Evolutionary conservation across 2,888 invertebrate species (phyloP).

Genomic region (Orthosia cruda): DNA sequence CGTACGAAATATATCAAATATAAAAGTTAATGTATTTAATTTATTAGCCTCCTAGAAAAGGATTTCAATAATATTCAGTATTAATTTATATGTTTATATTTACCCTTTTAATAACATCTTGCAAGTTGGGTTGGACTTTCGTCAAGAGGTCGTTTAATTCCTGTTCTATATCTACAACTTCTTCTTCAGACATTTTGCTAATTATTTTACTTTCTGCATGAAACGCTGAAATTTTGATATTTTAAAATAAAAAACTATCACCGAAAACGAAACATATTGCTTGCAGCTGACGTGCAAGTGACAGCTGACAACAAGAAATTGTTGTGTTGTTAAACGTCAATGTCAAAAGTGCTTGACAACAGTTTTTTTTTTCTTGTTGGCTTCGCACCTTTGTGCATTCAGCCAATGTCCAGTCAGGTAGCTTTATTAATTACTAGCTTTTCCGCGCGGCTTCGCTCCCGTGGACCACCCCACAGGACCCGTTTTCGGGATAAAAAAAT

Average conservation of each 20-base stretch:
- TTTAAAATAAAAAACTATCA: constrained; percentile 54
- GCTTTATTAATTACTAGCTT: no score
- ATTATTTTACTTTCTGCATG: constrained; percentile 72
- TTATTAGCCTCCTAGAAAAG: no score
- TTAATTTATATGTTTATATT: constrained; percentile 70
- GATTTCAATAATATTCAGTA: not conserved
- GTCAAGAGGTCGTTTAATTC: constrained; percentile 89
- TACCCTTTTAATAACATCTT: constrained; percentile 92
- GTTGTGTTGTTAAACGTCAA: constrained; percentile 69
- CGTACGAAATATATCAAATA: no score
- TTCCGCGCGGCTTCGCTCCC: no score
- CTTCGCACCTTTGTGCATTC: no score
- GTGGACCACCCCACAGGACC: no score
- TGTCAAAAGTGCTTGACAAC: constrained; percentile 29
- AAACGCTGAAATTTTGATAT: constrained; percentile 49
- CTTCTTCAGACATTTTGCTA: constrained; percentile 84
- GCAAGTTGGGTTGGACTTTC: constrained; percentile 90
- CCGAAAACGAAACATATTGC: constrained; percentile 68
- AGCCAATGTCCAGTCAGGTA: no score
- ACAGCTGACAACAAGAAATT: constrained; percentile 59
- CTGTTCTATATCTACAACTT: constrained; percentile 86
- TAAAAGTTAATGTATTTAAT: constrained; percentile 59
- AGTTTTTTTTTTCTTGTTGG: no score
- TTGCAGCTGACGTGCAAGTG: constrained; percentile 56
- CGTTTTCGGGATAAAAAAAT: no score